A percentile compares a stretch with the other conserved stretches of the same genome.
These are phyloP conservation scores for Apolygus lucorum DNA, from an alignment of 1,140 invertebrate species.

Conservation along the genomic window DNA sequence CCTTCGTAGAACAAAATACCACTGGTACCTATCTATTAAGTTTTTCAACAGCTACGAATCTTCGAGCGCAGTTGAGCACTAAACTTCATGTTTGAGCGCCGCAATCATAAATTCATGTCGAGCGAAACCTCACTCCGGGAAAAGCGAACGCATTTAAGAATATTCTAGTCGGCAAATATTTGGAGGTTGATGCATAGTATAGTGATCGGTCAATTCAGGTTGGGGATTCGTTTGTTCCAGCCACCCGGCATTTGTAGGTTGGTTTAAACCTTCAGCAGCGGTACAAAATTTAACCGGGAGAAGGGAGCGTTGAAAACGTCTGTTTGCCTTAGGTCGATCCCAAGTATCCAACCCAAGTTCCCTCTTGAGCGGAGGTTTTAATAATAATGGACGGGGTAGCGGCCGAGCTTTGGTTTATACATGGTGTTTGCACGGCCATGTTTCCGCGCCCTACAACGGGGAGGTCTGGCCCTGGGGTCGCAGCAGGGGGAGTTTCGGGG, in stretches of 20 bases:
- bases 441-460: not conserved
- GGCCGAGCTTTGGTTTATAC: slow-evolving; percentile 11
- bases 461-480: not conserved
- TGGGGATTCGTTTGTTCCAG: not conserved
- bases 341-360: not conserved
- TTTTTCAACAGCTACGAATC: too few relatives aligned
- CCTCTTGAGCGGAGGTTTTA: not conserved
- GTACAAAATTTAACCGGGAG: not conserved
- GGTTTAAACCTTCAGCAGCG: not conserved
- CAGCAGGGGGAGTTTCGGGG: not conserved
- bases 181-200: not conserved
- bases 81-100: too few relatives aligned
- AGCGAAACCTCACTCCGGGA: too few relatives aligned
- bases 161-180: not conserved
- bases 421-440: slow-evolving; percentile 9
- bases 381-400: slow-evolving; percentile 5
- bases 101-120: too few relatives aligned
- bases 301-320: not conserved
- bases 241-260: not conserved
- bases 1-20: too few relatives aligned
- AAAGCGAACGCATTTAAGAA: not conserved
- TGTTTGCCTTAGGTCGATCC: not conserved
- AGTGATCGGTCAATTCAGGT: not conserved
- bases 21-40: too few relatives aligned
- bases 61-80: too few relatives aligned